Evolutionary conservation across 2,797 vertebrate species (phyloP), one percentile per base, ranked within the genome.

Genomic region (Huso huso): DNA sequence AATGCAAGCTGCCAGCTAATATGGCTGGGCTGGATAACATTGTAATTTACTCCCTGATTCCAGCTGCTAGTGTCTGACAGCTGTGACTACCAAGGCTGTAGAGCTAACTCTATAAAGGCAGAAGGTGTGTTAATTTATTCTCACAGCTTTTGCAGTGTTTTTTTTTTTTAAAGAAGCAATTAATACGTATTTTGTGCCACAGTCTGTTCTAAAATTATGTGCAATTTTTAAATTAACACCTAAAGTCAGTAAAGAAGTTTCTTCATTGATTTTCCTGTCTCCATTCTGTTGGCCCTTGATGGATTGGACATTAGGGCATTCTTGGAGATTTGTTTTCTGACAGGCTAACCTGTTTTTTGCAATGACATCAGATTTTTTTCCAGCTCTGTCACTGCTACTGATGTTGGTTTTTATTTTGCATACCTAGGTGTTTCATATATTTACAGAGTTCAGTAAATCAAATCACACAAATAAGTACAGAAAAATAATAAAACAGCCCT

Each of bases 41-140:
- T 76, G 74, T 79, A 82, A 82, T 79, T 86, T 82, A 72, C 75
- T 77, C 68, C 74, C 74, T 82, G 75, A 73, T 78, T 77, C 74
- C 80, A 86, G 76, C 82, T 90, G 84, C 77, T 79, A 79, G 18
- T 76, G 66, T 67, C 68, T 78, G 75, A 80, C 84, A 79, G 87
- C 88, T 88, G 77, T 79, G 78, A 74, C 78, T 85, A 78, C 82
- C 82, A 84, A 83, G 74, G 73, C 75, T 79, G 80, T 77, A 60
- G 78, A 63, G 77, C 82, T 73, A 69, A 49, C 67, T 82, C 76
- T 79, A 48, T 12, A 37, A 73, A 69, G 80, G 73, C 74, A 52
- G 71, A 71, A 74, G 76, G 71, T 67, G 71, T 61, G 13, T 18
- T 58, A n/a, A 7, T 58, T 11, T 58, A 58, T 58, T 58, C 7